A percentile compares a stretch with the other conserved stretches of the same genome.
These are phyloP conservation scores for Pygoscelis adeliae DNA, from an alignment of 2,113 vertebrate species.

Conservation along the genomic window DNA sequence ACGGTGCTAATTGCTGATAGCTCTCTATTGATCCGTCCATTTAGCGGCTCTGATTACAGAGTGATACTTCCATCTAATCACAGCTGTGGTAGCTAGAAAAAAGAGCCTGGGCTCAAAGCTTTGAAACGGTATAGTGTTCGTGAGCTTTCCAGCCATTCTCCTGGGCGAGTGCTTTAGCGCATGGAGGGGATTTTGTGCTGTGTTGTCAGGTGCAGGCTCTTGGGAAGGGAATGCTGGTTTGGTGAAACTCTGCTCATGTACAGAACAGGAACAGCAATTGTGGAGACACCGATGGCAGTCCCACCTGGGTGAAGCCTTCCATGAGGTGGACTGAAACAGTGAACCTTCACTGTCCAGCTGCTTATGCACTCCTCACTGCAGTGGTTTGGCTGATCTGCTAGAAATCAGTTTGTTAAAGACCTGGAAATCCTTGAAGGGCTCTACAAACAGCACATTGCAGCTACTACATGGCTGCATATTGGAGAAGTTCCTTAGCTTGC, in stretches of 20 bases:
- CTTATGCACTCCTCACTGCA: not conserved
- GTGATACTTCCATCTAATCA: conserved; percentile 4
- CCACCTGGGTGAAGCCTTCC: not conserved
- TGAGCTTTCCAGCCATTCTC: not conserved
- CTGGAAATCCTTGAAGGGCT: not conserved
- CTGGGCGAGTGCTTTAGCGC: not conserved
- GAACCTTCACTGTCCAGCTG: not conserved
- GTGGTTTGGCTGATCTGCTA: not conserved
- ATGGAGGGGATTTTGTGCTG: not conserved
- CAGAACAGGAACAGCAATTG: not conserved
- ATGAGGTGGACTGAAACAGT: not conserved
- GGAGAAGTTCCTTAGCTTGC: not conserved
- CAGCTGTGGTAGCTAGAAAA: not conserved
- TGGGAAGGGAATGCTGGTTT: not conserved
- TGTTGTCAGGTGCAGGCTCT: not conserved
- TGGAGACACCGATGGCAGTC: not conserved
- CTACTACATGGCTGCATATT: not conserved
- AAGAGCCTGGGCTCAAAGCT: not conserved
- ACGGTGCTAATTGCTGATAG: not conserved
- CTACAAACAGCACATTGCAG: not conserved
- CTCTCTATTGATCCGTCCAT: conserved; percentile 37
- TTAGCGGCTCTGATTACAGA: conserved; percentile 26
- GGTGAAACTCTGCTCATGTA: not conserved
- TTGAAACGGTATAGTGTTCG: not conserved
- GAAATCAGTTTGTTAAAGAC: not conserved